Base-by-base conservation (phyloP, 37 sponge, comb jelly and placozoan genomes). In the Spongilla lacustris region DNA sequence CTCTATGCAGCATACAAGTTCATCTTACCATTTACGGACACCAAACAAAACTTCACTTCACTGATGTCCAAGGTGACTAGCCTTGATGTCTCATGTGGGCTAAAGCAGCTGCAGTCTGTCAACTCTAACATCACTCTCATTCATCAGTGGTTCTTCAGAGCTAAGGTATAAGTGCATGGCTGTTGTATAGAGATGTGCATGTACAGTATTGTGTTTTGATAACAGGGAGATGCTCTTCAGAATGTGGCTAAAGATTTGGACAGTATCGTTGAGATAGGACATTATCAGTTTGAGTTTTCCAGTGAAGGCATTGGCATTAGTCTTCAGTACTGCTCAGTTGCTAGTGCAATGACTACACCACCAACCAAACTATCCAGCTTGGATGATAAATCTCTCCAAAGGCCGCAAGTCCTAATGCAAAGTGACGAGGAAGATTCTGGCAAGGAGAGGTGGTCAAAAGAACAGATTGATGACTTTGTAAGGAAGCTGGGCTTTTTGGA, bases 401-500 rank as follows among this genome's bases (percentile, higher is more conserved):
- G 58, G 21, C 58, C 58, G 11, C 19, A 58, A 58, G 19, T 17
- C 11, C 14, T 1, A 17, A 58, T 13, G 21, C 14, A 6, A 19
- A 17, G 21, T 58, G 58, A 58, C 58, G 11, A 58, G 58, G 58
- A 58, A 14, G 21, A 17, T 1, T 14, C 19, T 29, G 14, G 22
- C 31, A n/a, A 69, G 29, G 86, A 91, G 83, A 27, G 28, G 0
- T 89, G 91, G 96, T 85, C 78, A 35, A 80, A 66, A 3, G 93
- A 92, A 58, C 93, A 92, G 80, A 93, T 96, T 74, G 83, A 87
- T 49, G 97, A 96, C 73, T 96, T 96, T 84, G 95, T 94, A 48
- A 86, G 94, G 69, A 96, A 94, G 75, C 83, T 96, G 28, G 97
- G 94, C 48, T 94, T 96, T 74, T 75, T 96, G 46, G 94, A 94